Evolutionary conservation across 2,797 vertebrate genomes (phyloP), one percentile per base, ranked within the genome.

Genomic region (Rhinophrynus dorsalis): DNA sequence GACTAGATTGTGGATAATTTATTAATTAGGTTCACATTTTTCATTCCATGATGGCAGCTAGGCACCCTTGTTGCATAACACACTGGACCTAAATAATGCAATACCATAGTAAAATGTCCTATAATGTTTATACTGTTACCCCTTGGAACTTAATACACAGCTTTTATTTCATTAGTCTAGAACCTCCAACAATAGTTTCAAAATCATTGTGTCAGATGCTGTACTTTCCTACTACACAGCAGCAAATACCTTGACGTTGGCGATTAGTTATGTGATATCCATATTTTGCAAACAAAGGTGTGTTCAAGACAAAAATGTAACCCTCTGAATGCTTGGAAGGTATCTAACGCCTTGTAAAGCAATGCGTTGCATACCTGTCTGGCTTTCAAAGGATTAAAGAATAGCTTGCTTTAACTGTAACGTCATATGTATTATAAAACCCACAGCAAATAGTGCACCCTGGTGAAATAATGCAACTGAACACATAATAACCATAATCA

Each of bases 241-340:
- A 30, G 66, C 66, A 57, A 51, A 18, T 18, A 47, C 11, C 29
- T 6, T 63, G 51, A 48, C 40, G 21, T 13, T 63, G 59, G 59
- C 50, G 29, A 24, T 17, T 26, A 63, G 35, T 8, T 38, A 64
- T 57, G 59, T 5, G 37, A 11, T 32, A 42, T 64, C 57, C 42
- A 50, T 70, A 64, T 57, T 38, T 72, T 48, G 57, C 32, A 61
- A 71, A 56, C 59, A 71, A 71, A 58, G 60, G 52, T 50, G 68
- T 58, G 68, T 64, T 57, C 38, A 32, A 38, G 50, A 38, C 13
- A 57, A 57, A 71, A 40, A 57, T 38, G 23, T 55, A 26, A 56
- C n/a, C n/a, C n/a, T n/a, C n/a, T n/a, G n/a, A n/a, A n/a, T n/a
- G n/a, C n/a, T n/a, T n/a, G n/a, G n/a, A n/a, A n/a, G n/a, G n/a